These are phyloP conservation scores for Hoplostethus atlanticus DNA, from an alignment of 2,797 vertebrate genomes.

Conservation along the genomic window DNA sequence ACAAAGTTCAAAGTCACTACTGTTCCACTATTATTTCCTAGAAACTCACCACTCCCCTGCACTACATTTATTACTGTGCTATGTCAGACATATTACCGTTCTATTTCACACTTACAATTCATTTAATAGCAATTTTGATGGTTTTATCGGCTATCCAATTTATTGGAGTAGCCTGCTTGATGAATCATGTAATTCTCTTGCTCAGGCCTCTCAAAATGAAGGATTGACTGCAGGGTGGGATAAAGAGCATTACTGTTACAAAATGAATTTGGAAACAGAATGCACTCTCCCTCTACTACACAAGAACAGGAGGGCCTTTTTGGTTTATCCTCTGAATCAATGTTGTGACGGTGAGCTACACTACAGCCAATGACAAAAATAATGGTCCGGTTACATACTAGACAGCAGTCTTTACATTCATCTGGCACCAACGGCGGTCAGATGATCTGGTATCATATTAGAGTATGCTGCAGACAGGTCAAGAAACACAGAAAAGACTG, in stretches of 20 bases:
- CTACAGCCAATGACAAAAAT: constrained; percentile 58
- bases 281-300: constrained; percentile 19
- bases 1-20: constrained; percentile 43
- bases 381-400: constrained; percentile 53
- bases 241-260: constrained; percentile 70
- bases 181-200: constrained; percentile 83
- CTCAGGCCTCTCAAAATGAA: constrained; percentile 79
- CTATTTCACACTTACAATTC: constrained; percentile 84
- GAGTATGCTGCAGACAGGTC: constrained; percentile 69
- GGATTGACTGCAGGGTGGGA: constrained; percentile 76
- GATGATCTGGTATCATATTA: constrained; percentile 70
- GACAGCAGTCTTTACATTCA: constrained; percentile 63
- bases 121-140: constrained; percentile 83
- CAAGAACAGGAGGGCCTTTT: constrained; percentile 39
- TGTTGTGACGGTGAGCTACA: constrained; percentile 34
- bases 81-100: constrained; percentile 76
- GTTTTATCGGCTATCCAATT: constrained; percentile 83
- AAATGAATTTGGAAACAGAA: constrained; percentile 73
- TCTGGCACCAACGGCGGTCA: constrained; percentile 62
- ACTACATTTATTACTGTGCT: constrained; percentile 71
- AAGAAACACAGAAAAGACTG: constrained; percentile 60
- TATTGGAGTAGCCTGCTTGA: constrained; percentile 82
- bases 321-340: constrained; percentile 46
- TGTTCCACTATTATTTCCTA: constrained; percentile 43
- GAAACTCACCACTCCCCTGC: constrained; percentile 55